Percentiles rank a stretch among this genome's conserved stretches.
Conservation (phyloP, 2,888 invertebrate genomes). For the Eilema caniola region DNA sequence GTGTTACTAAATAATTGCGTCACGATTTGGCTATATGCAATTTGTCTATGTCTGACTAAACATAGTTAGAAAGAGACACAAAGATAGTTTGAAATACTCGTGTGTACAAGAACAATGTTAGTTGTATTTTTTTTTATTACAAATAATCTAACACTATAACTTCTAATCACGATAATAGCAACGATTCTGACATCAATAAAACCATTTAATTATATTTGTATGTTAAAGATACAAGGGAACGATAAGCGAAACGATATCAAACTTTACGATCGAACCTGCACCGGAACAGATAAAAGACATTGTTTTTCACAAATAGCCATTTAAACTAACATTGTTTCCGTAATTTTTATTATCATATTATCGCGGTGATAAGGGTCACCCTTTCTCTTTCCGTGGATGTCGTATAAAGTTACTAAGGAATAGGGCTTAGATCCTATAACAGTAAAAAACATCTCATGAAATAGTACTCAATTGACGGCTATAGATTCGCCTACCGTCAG, state of each 20-base stretch:
- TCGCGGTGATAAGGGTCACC: no score
- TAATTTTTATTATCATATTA: not conserved
- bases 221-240: slow-evolving; percentile 36
- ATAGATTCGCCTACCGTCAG: no score
- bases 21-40: not conserved
- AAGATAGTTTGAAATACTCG: not conserved
- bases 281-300: slow-evolving; percentile 33
- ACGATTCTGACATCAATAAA: slow-evolving; percentile 19
- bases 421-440: no score
- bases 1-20: not conserved
- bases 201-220: slow-evolving; percentile 41
- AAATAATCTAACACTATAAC: slow-evolving; percentile 3
- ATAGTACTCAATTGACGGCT: no score
- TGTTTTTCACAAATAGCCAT: slow-evolving; percentile 10
- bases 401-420: no score
- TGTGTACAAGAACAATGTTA: not conserved
- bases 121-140: not conserved
- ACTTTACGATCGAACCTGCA: slow-evolving; percentile 36
- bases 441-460: no score
- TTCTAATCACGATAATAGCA: slow-evolving; percentile 1
- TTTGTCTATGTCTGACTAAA: not conserved
- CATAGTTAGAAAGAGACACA: not conserved
- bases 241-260: slow-evolving; percentile 34
- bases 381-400: no score
- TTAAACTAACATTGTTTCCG: slow-evolving; percentile 5